Evolutionary conservation across 30 jellyfish, hydroid and myxozoan genomes (phyloP).

Genomic region (Rhopilema esculentum): DNA sequence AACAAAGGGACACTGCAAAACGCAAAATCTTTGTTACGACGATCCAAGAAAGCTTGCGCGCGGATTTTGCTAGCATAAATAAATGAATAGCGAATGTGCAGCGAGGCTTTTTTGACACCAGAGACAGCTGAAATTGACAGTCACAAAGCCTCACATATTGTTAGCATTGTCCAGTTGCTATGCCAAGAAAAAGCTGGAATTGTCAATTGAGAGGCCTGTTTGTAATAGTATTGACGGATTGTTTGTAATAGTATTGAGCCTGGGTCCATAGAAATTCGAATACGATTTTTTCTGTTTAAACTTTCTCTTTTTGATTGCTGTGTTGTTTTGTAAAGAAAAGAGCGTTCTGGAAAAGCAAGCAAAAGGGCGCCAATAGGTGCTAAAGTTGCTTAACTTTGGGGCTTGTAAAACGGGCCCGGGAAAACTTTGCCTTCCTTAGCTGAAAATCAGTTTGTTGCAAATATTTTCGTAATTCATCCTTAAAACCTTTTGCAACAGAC

Average conservation of each 20-base stretch:
- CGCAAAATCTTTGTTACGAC: not conserved
- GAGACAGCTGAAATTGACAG: not conserved
- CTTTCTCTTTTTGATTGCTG: not conserved
- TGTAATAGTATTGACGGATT: not conserved
- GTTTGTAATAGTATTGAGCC: not conserved
- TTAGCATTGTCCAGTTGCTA: not conserved
- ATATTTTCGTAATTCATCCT: too few relatives aligned
- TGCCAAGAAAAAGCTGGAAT: not conserved
- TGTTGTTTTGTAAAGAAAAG: too few relatives aligned
- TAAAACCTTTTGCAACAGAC: too few relatives aligned
- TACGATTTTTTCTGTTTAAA: not conserved
- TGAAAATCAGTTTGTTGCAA: too few relatives aligned
- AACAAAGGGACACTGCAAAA: not conserved
- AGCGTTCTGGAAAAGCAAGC: too few relatives aligned
- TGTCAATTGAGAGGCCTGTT: not conserved
- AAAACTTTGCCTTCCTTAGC: too few relatives aligned
- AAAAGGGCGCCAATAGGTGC: too few relatives aligned
- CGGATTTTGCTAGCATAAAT: not conserved
- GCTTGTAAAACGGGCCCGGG: too few relatives aligned
- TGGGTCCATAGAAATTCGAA: not conserved
- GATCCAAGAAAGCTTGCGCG: not conserved
- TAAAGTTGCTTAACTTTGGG: too few relatives aligned
- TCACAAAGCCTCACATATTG: not conserved
- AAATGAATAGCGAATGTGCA: not conserved
- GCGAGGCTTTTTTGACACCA: not conserved